Conservation (phyloP, 1,140 invertebrate genomes). For the Eciton burchellii region DNA sequence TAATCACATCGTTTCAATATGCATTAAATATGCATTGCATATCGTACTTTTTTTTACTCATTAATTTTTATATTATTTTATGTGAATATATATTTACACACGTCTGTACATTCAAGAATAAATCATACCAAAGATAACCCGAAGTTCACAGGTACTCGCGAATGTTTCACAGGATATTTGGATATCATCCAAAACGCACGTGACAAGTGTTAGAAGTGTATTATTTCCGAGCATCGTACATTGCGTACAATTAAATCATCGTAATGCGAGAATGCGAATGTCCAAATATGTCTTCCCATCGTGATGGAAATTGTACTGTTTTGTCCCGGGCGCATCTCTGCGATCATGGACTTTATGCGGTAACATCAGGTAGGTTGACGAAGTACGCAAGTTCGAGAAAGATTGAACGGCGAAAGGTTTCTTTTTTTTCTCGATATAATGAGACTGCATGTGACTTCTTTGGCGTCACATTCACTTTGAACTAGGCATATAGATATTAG, state of each 20-base stretch:
- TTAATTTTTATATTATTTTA: conserved; percentile 24
- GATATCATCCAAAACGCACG: conserved; percentile 47
- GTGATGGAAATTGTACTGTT: conserved; percentile 32
- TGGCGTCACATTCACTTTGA: conserved; percentile 62
- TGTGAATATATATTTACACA: conserved; percentile 27
- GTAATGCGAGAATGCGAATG: conserved; percentile 22
- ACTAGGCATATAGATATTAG: conserved; percentile 74
- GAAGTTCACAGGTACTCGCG: conserved; percentile 37
- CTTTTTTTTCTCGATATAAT: conserved; percentile 23
- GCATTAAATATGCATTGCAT: not conserved
- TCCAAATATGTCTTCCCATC: conserved; percentile 33
- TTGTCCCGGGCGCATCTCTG: conserved; percentile 22
- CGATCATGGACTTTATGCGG: conserved; percentile 24
- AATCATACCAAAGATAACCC: conserved; percentile 64
- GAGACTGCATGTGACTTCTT: conserved; percentile 32
- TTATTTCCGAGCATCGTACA: conserved; percentile 20
- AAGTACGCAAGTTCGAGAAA: conserved; percentile 36
- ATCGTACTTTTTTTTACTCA: not conserved
- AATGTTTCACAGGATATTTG: conserved; percentile 58
- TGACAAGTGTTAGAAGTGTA: conserved; percentile 52
- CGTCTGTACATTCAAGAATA: conserved; percentile 51
- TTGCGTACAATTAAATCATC: conserved; percentile 16
- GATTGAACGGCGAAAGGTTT: conserved; percentile 28
- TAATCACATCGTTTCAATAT: conserved; percentile 5
- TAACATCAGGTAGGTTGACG: conserved; percentile 18